Evolutionary conservation across 2,888 invertebrate genomes (phyloP), one percentile per base, ranked within the genome.

Genomic region (Myopa testacea): DNA sequence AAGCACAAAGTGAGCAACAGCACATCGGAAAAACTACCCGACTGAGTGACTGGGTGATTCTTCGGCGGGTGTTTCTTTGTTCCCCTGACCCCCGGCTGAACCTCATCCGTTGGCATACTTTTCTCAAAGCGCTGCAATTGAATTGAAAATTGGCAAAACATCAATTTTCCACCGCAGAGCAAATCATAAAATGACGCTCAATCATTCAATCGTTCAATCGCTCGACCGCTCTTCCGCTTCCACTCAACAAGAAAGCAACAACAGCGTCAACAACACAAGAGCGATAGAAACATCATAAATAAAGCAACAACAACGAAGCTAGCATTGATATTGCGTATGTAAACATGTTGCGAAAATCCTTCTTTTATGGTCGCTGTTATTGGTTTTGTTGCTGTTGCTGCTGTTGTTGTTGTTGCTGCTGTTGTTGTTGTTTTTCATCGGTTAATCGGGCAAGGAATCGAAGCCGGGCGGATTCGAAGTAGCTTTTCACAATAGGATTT

Each of bases 61-160:
- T 55, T 55, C 16, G 16, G 12, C 55, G 12, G 55, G 16, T 55
- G n/a, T n/a, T 55, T 69, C 19, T 40, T 50, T 26, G 72, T 37
- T 71, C 38, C n/a, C n/a, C 14, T 10, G 4, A n/a, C 10, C 37
- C 37, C 16, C 73, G 69, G 78, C 77, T 78, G 14, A 26, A 2
- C 2, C 3, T 2, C 26, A 62, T 19, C 34, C 34, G 6, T 60
- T 60, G 19, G 12, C 7, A 19, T 63, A 14, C 10, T 37, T 37
- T 16, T 78, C 78, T 75, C 80, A 76, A 70, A 76, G 79, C 76
- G 86, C 87, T 87, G 87, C 87, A 86, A 86, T 87, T 88, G 86
- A 87, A 87, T 86, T 87, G 87, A 83, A 87, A 87, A 87, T 87
- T 87, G 88, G 86, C 87, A 87, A 88, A 88, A 88, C 87, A 87